Evolutionary conservation across 2,797 vertebrate species (phyloP), one percentile per base, ranked within the genome.

Genomic region (Microtus obscurus): DNA sequence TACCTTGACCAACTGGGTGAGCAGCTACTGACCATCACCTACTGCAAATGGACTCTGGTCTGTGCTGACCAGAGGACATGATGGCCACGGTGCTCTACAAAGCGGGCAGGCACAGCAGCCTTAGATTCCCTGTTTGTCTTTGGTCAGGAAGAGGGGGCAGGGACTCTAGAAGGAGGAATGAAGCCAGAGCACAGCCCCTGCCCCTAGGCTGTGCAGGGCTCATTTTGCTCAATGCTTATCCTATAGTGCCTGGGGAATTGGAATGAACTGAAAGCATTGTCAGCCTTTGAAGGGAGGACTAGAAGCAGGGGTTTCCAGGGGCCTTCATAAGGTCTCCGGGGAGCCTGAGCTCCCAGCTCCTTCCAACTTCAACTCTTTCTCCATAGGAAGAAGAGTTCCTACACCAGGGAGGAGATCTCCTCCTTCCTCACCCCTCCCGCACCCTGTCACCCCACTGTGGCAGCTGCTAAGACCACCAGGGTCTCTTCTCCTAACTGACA

Each of bases 271-370:
- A 56, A 27, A 98, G 95, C 19, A 96, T 94, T 98, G 98, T 91
- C 98, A 94, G 77, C 98, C 98, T 92, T 98, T 96, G n/a, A 98
- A 96, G 89, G 98, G 98, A 59, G 97, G 87, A 95, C 96, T 98
- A 96, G 98, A 98, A 10, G 97, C 98, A 93, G 97, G 98, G 65
- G 98, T 98, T 95, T 98, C 97, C 4, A 98, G 97, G 73, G 98
- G 97, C 96, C 96, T 98, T 98, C 89, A 98, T 98, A 27, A 97
- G 96, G 81, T 97, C 98, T 34, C 16, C 85, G 31, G 40, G 56
- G 34, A 51, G 25, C 29, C 53, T 45, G 43, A 63, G 53, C 3
- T 82, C 31, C 16, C 59, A 16, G 13, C n/a, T 6, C 3, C 71
- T 67, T 37, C 17, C 8, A 53, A 10, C 10, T 6, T 12, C 43